A percentile compares a stretch with the other conserved stretches of the same genome.
Evolutionary conservation across 2,113 vertebrate genomes (phyloP).

Genomic region (Cygnus atratus): DNA sequence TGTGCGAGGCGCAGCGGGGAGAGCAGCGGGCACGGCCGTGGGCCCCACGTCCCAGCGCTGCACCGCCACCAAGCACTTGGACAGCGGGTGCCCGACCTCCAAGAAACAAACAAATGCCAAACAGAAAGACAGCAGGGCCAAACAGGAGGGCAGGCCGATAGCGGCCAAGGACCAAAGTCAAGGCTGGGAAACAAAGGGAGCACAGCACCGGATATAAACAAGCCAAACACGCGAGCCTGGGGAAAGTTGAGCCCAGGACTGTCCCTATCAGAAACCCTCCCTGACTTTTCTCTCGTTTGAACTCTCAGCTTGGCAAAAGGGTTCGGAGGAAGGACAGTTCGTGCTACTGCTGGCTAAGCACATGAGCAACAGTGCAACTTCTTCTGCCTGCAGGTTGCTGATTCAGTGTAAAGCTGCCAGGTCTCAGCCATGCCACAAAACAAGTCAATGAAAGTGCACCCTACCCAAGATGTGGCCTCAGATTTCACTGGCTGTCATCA

Average conservation of each 20-base stretch:
- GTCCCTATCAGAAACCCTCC: not conserved
- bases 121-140: not conserved
- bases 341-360: not conserved
- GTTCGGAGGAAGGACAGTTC: not conserved
- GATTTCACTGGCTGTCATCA: not conserved
- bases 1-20: not conserved
- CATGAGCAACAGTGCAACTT: accelerated
- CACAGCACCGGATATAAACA: not conserved
- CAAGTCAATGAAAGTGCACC: accelerated
- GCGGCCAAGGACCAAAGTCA: not conserved
- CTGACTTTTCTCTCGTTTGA: accelerated
- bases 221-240: not conserved
- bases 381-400: not conserved
- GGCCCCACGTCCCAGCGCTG: accelerated
- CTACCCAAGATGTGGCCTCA: not conserved
- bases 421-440: accelerated
- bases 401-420: not conserved
- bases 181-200: not conserved
- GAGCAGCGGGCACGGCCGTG: not conserved
- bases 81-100: not conserved
- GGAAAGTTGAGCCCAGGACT: not conserved
- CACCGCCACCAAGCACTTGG: not conserved
- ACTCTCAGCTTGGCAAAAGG: not conserved
- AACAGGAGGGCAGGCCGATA: not conserved
- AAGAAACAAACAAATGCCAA: not conserved